Percentiles rank a stretch among this genome's conserved stretches.
Conservation (phyloP, 2,888 invertebrate species). For the Deroplatys truncata region DNA sequence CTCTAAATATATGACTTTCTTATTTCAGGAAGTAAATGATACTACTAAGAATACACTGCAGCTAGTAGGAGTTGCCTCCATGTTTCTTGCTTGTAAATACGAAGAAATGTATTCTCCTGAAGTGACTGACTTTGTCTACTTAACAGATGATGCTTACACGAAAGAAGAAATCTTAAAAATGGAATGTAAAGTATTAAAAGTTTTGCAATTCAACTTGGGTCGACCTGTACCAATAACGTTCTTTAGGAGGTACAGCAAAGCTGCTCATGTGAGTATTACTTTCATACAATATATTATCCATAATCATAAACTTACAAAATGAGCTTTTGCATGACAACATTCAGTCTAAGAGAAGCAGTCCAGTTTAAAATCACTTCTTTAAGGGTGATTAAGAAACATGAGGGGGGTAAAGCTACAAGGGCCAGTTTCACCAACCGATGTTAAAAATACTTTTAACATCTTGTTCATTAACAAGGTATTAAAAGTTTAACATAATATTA, state of each 20-base stretch:
- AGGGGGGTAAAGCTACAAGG: too few species aligned
- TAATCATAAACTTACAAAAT: neutral
- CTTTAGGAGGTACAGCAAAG: constrained; percentile 70
- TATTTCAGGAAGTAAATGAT: constrained; percentile 53
- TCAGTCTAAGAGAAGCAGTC: too few species aligned
- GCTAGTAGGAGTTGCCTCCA: constrained; percentile 81
- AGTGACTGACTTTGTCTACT: constrained; percentile 82
- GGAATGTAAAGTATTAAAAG: constrained; percentile 73
- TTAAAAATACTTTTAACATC: too few species aligned
- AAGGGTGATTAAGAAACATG: too few species aligned
- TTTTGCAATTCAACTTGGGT: constrained; percentile 76
- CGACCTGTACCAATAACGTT: constrained; percentile 87
- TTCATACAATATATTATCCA: neutral
- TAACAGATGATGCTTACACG: constrained; percentile 83
- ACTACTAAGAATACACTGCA: constrained; percentile 72
- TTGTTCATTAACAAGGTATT: too few species aligned
- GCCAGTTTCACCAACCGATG: too few species aligned
- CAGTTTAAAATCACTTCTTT: too few species aligned
- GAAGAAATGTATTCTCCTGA: constrained; percentile 92
- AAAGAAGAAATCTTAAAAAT: constrained; percentile 74
- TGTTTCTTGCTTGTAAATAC: constrained; percentile 90
- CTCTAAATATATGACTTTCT: constrained; percentile 20
- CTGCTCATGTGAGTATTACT: constrained; percentile 29
- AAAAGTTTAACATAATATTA: too few species aligned
- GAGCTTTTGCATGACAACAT: neutral